Conservation (phyloP, 1,140 invertebrate species). For the fruit fly (Drosophila melanogaster) region Release_6_plus_ISO1_MT NT_037436.4:8294001-8294500, state of each 20-base stretch:
- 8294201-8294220: conserved; percentile 4
- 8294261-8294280: conserved; percentile 23
- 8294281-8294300: not conserved
- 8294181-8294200: not conserved
- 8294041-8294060: too few relatives aligned
- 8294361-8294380: conserved; percentile 7
- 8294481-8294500: conserved; percentile 38
- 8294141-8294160: not conserved
- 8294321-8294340: conserved; percentile 66
- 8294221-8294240: conserved; percentile 15
- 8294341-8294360: conserved; percentile 36
- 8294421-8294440: conserved; percentile 66
- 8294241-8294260: conserved; percentile 7
- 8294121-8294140: not conserved
- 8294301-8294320: conserved; percentile 50
- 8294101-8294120: not conserved
- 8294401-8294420: conserved; percentile 25
- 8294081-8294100: not conserved
- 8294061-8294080: too few relatives aligned
- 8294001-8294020: too few relatives aligned
- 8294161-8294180: not conserved
- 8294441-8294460: conserved; percentile 74
- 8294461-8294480: conserved; percentile 63
- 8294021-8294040: not conserved
- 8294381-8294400: conserved; percentile 6